Base-by-base conservation (phyloP, 2,113 vertebrate genomes). In the Cryptotis parvus region DNA sequence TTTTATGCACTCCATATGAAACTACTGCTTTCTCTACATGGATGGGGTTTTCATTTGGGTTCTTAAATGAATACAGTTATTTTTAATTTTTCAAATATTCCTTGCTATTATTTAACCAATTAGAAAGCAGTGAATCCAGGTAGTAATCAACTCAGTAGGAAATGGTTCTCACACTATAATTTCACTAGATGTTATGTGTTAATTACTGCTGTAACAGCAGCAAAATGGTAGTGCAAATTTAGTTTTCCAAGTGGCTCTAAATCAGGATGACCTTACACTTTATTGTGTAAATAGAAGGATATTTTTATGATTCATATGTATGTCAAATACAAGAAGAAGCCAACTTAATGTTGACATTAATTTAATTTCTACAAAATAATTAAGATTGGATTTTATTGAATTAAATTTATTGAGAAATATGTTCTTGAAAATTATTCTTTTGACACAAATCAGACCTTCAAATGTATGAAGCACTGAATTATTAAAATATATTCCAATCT, bases 101-200 rank as follows among this genome's bases (percentile, higher is more conserved):
- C 39, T 93, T 95, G 24, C n/a, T 95, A 82, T 33, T 81, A 86
- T 39, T 97, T 94, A 87, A 92, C 72, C 82, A 92, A 69, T 83
- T 80, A 93, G 16, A 92, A 43, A 91, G 65, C 82, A 81, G 31
- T 87, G 73, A 97, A 87, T 96, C 63, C 76, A 97, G 77, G 76
- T 94, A n/a, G 84, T 85, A 97, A 95, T 96, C 94, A 97, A 91
- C 82, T 27, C 87, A 6, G 63, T 95, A 96, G 85, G 26, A 97
- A 97, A 97, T 91, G 95, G 35, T 87, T 97, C 94, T 95, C 52
- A 90, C 33, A 35, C 72, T 96, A 90, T 94, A 94, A 96, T 97
- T 97, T 97, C 91, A 91, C 81, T 95, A 69, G 75, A 84, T 83
- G 4, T 96, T 96, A 80, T 82, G 74, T 43, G 39, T 66, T 95